Percentiles rank a stretch among this genome's conserved stretches.
Evolutionary conservation across 37 sponge, comb jelly and placozoan genomes (phyloP).

Genomic region (Amphimedon queenslandica): DNA sequence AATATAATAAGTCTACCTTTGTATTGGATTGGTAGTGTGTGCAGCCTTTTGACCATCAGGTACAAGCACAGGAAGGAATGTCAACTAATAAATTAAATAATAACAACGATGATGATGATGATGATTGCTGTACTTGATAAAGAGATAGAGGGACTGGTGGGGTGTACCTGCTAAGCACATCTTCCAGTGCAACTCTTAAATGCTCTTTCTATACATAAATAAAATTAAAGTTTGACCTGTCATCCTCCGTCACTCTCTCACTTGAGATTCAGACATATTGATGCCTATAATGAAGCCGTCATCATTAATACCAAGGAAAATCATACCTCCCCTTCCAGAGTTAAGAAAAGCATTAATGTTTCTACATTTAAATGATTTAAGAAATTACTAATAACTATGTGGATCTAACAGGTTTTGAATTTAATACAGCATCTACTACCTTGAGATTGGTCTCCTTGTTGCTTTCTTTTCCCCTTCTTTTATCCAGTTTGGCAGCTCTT

Average conservation of each 20-base stretch:
- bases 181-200: slow-evolving; percentile 18
- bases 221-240: neutral
- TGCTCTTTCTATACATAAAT: slow-evolving; percentile 36
- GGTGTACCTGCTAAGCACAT: slow-evolving; percentile 40
- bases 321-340: slow-evolving; percentile 59
- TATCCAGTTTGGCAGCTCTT: slow-evolving; percentile 66
- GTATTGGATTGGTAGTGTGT: neutral
- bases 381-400: too few relatives aligned
- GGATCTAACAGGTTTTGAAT: neutral
- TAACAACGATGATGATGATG: neutral
- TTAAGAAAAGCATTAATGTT: slow-evolving; percentile 69
- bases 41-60: too few relatives aligned
- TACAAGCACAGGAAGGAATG: neutral
- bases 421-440: slow-evolving; percentile 10
- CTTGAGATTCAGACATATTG: slow-evolving; percentile 15
- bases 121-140: slow-evolving; percentile 22
- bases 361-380: slow-evolving; percentile 28
- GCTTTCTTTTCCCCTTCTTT: too few relatives aligned
- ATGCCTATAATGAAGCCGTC: slow-evolving; percentile 52
- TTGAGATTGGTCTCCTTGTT: slow-evolving; percentile 36
- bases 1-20: too few relatives aligned
- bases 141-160: slow-evolving; percentile 43
- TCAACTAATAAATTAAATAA: neutral
- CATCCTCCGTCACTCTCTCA: too few relatives aligned
- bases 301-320: slow-evolving; percentile 59